phyloP scores from a whole-genome alignment of 2,113 vertebrate genomes.

The Erinaceus europaeus region DNA sequence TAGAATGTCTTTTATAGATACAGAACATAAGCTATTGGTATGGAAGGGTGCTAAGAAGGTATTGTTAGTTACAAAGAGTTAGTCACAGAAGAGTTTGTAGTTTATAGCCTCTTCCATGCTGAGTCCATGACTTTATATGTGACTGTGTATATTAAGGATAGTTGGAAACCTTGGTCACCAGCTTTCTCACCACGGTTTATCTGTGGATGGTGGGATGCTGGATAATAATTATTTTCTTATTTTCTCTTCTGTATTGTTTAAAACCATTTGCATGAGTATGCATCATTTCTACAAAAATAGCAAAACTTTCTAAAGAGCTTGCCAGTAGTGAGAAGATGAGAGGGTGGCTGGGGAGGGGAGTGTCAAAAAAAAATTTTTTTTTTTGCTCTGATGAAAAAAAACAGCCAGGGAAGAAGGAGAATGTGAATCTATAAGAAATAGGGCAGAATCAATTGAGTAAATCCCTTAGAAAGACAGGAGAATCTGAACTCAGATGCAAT shows the following conservation, averaged over 20 bases:
- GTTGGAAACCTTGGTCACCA: neutral
- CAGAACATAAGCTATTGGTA: neutral
- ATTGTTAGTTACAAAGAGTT: neutral
- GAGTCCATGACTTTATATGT: neutral
- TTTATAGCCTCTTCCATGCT: neutral
- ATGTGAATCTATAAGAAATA: neutral
- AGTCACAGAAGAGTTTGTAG: neutral
- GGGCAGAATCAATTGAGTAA: neutral
- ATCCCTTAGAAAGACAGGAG: neutral
- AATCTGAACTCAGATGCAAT: neutral
- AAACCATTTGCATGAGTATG: conserved; percentile 48
- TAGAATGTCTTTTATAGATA: neutral
- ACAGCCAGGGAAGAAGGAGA: neutral
- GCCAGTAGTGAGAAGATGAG: conserved; percentile 44
- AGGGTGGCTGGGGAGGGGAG: conserved; percentile 10
- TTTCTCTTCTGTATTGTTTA: conserved; percentile 43
- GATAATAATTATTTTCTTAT: conserved; percentile 42
- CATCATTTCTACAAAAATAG: conserved; percentile 59
- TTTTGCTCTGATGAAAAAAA: conserved; percentile 18
- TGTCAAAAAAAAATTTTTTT: conserved; percentile 17
- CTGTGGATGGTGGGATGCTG: neutral
- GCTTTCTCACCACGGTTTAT: neutral
- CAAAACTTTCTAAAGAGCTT: conserved; percentile 55
- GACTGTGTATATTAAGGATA: neutral
- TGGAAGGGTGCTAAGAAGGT: neutral